Evolutionary conservation across 2,797 vertebrate genomes (phyloP).

Genomic region (Alcedo quadribrachys): DNA sequence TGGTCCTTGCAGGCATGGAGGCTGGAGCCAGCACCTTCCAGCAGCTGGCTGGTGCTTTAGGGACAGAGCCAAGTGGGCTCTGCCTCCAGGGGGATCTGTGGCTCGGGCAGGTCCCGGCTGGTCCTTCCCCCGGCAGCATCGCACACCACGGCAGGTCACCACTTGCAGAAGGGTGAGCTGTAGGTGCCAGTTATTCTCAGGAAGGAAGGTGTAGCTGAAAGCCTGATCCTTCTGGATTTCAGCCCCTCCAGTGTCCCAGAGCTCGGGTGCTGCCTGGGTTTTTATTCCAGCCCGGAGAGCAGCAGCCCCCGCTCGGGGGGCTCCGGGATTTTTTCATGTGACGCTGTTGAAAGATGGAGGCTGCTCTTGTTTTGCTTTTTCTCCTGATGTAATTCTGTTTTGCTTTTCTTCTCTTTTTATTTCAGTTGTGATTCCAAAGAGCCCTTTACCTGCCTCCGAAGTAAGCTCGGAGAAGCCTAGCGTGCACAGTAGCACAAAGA

Average conservation of each 20-base stretch:
- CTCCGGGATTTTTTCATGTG: neutral
- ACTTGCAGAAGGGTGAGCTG: neutral
- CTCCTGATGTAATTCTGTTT: conserved; percentile 52
- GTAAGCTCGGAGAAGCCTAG: conserved; percentile 85
- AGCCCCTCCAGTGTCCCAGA: neutral
- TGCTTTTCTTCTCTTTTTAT: conserved; percentile 70
- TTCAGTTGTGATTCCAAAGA: conserved; percentile 92
- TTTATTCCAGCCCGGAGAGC: neutral
- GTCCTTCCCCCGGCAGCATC: neutral
- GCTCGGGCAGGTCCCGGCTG: conserved; percentile 20
- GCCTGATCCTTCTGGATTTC: neutral
- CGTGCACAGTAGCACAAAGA: conserved; percentile 84
- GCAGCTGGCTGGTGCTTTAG: neutral
- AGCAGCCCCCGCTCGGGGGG: neutral
- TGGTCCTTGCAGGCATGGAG: rapidly evolving
- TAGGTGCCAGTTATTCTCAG: conserved; percentile 11
- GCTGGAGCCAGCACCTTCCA: neutral
- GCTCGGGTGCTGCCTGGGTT: neutral
- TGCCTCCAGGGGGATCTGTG: conserved; percentile 12
- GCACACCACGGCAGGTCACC: neutral
- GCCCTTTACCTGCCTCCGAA: conserved; percentile 85
- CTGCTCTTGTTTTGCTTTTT: conserved; percentile 60
- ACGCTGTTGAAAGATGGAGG: conserved; percentile 39
- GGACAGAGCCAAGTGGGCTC: neutral
- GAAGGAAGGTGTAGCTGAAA: conserved; percentile 10